Evolutionary conservation across 2,888 invertebrate species (phyloP).

Genomic region (Machimus rusticus): DNA sequence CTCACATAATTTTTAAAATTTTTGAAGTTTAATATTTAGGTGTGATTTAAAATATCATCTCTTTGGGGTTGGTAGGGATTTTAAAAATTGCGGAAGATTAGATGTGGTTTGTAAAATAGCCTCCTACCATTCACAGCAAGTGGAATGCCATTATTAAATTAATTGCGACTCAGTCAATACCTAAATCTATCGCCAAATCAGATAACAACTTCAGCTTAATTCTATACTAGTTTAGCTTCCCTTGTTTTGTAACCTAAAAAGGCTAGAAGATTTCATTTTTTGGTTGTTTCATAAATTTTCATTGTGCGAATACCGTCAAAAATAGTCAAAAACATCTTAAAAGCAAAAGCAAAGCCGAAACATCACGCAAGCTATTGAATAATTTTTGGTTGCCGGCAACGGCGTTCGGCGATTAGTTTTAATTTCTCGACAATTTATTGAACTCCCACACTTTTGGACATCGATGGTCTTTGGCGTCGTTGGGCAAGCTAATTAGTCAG

Average conservation of each 20-base stretch:
- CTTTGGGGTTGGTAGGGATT: neutral
- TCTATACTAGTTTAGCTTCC: neutral
- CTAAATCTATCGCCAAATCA: neutral
- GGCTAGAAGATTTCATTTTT: neutral
- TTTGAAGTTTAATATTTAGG: neutral
- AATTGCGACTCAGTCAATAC: neutral
- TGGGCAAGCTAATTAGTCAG: constrained; percentile 29
- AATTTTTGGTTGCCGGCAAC: neutral
- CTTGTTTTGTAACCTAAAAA: neutral
- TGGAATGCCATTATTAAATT: neutral
- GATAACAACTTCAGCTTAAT: neutral
- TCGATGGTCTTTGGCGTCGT: neutral
- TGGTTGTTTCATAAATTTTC: neutral
- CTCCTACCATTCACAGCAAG: neutral
- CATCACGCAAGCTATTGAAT: neutral
- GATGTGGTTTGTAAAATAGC: no score
- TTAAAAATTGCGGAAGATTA: neutral
- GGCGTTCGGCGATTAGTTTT: constrained; percentile 27
- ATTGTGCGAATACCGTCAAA: neutral
- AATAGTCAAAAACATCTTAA: neutral
- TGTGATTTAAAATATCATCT: neutral
- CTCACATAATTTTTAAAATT: neutral
- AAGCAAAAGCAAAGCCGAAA: neutral
- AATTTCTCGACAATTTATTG: constrained; percentile 9
- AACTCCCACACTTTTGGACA: constrained; percentile 2